Base-by-base conservation (phyloP, 2,113 vertebrate species). In the Cariama cristata region DNA sequence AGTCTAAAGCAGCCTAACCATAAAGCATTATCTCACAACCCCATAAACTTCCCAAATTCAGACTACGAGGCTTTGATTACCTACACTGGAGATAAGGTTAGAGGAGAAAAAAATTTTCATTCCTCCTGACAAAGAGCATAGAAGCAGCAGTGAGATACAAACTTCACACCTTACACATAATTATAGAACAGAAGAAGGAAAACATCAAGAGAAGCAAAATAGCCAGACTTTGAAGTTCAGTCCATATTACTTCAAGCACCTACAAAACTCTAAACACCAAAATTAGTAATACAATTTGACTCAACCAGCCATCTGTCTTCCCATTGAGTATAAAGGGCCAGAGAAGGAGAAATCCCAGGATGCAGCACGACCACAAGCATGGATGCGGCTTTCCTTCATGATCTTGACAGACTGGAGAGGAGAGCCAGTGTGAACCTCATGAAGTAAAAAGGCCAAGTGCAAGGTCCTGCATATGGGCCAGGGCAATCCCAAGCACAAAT, bases 41-140 rank as follows among this genome's bases (percentile, higher is more conserved):
- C 35, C 33, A 60, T 9, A 59, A 82, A 62, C 10, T 40, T 74
- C 42, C 58, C 14, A 9, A 69, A 76, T 7, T 35, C 63, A 58
- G 5, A 58, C 40, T 60, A 49, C 2, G 2, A 75, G 17, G 27
- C 17, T 76, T 64, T 55, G 21, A 60, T 62, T 59, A n/a, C 12
- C 13, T 83, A 30, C 2, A 8, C 8, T 0, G 0, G 11, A 82
- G 17, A 30, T 33, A 44, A 8, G 4, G 53, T 38, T 52, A 50
- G 19, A 63, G 23, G 6, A 32, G 9, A 77, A 12, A 62, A 9
- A 52, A 49, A 47, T 50, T 79, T 75, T 82, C 52, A 77, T 15
- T 87, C 30, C 17, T 88, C 23, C 68, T 50, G 38, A 63, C 28
- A 82, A 84, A 13, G 22, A 56, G 12, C 45, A 64, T 1, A 82